Conservation (phyloP, 2,888 invertebrate genomes). For the Bedellia somnulentella region DNA sequence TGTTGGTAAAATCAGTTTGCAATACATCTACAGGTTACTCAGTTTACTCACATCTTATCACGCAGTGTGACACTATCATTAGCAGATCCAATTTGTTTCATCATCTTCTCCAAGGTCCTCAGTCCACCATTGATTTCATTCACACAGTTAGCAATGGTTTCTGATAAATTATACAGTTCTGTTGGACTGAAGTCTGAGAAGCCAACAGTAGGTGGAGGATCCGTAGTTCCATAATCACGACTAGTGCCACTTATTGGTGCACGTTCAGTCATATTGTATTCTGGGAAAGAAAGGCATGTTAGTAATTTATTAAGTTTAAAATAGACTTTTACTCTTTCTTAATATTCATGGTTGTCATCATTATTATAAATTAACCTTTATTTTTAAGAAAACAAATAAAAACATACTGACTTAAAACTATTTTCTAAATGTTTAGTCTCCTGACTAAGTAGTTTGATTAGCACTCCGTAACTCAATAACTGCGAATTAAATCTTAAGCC, state of each 20-base stretch:
- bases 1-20: too few species aligned
- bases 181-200: slow-evolving; percentile 72
- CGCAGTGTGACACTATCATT: slow-evolving; percentile 67
- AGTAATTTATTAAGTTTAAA: too few species aligned
- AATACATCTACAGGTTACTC: too few species aligned
- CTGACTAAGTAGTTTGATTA: too few species aligned
- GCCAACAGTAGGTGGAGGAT: slow-evolving; percentile 68
- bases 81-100: slow-evolving; percentile 74
- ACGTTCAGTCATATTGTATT: slow-evolving; percentile 31
- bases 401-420: too few species aligned
- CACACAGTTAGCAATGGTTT: slow-evolving; percentile 80
- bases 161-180: slow-evolving; percentile 77
- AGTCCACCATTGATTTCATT: slow-evolving; percentile 76
- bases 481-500: too few species aligned
- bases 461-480: too few species aligned
- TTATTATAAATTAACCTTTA: too few species aligned
- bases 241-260: slow-evolving; percentile 40
- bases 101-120: slow-evolving; percentile 70
- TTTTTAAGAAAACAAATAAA: too few species aligned
- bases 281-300: slow-evolving; percentile 10
- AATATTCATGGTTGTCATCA: too few species aligned
- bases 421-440: too few species aligned
- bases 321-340: too few species aligned
- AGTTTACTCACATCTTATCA: slow-evolving; percentile 45
- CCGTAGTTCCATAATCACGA: slow-evolving; percentile 41